Percentiles rank a stretch among this genome's conserved stretches.
Conservation (phyloP, 2,888 invertebrate genomes). For the Exocentrus adspersus region DNA sequence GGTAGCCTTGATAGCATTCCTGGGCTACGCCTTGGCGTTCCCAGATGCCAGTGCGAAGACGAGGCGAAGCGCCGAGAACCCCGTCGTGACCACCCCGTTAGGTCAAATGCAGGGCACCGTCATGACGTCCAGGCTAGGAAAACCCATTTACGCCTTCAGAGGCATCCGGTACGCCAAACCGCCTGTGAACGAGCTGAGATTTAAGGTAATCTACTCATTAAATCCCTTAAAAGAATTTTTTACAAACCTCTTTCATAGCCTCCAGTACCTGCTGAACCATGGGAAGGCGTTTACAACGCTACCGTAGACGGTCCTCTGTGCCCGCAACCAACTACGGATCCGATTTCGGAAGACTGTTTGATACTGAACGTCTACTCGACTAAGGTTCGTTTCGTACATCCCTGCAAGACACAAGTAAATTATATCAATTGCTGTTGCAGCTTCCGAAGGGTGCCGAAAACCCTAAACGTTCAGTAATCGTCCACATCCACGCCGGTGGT, state of each 20-base stretch:
- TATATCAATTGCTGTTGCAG: conserved; percentile 46
- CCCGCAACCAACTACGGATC: conserved; percentile 56
- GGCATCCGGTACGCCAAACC: conserved; percentile 54
- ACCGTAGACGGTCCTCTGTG: conserved; percentile 59
- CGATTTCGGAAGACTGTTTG: conserved; percentile 72
- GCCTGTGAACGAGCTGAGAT: conserved; percentile 58
- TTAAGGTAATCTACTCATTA: conserved; percentile 54
- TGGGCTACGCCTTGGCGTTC: conserved; percentile 31
- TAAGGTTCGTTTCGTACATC: no score
- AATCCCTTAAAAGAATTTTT: no score
- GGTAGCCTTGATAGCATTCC: conserved; percentile 15
- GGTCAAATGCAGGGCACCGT: conserved; percentile 52
- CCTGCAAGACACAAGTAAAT: no score
- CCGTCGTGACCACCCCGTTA: conserved; percentile 45
- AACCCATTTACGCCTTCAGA: conserved; percentile 53
- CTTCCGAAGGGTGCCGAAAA: conserved; percentile 53
- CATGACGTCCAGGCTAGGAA: conserved; percentile 51
- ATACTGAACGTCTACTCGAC: conserved; percentile 71
- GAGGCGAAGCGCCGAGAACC: conserved; percentile 32
- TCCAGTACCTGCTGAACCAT: conserved; percentile 57
- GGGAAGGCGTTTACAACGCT: conserved; percentile 57
- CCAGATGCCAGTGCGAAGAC: conserved; percentile 38
- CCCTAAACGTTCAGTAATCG: conserved; percentile 69
- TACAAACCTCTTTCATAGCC: conserved; percentile 47
- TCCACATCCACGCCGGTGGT: conserved; percentile 76